These are phyloP conservation scores for Eueremaeus valkanovi DNA, from an alignment of 2,888 invertebrate species.

Conservation along the genomic window DNA sequence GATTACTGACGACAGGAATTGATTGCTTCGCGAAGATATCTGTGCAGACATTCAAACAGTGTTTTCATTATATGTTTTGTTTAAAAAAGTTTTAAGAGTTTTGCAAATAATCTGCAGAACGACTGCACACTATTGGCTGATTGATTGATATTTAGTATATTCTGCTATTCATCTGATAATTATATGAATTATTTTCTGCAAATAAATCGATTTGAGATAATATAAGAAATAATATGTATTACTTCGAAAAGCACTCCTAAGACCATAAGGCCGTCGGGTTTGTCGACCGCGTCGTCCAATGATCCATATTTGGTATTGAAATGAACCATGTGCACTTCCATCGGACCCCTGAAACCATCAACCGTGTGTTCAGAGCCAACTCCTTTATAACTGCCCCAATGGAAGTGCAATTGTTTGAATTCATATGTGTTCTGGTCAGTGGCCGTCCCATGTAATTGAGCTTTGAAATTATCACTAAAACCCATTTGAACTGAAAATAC, in stretches of 20 bases:
- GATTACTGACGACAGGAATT: not conserved
- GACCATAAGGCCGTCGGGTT: constrained; percentile 36
- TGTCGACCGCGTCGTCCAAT: constrained; percentile 2
- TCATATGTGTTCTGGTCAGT: not conserved
- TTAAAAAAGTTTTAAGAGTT: no score
- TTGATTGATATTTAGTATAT: no score
- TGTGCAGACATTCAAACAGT: no score
- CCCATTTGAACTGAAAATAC: constrained; percentile 30
- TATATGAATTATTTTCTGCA: no score
- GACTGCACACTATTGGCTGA: no score
- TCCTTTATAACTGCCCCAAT: constrained; percentile 73
- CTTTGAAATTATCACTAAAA: constrained; percentile 12
- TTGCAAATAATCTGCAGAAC: no score
- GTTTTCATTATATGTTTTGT: no score
- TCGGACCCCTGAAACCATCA: constrained; percentile 61
- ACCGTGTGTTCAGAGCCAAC: constrained; percentile 73
- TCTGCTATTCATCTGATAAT: no score
- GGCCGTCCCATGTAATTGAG: not conserved
- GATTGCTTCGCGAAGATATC: constrained; percentile 17
- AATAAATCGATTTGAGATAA: no score
- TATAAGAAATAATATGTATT: no score
- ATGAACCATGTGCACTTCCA: constrained; percentile 49
- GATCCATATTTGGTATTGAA: constrained; percentile 15
- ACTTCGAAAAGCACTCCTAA: constrained; percentile 24
- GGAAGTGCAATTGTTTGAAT: constrained; percentile 67